phyloP scores from a whole-genome alignment of 2,113 vertebrate species.

The Heterotilapia buettikoferi region DNA sequence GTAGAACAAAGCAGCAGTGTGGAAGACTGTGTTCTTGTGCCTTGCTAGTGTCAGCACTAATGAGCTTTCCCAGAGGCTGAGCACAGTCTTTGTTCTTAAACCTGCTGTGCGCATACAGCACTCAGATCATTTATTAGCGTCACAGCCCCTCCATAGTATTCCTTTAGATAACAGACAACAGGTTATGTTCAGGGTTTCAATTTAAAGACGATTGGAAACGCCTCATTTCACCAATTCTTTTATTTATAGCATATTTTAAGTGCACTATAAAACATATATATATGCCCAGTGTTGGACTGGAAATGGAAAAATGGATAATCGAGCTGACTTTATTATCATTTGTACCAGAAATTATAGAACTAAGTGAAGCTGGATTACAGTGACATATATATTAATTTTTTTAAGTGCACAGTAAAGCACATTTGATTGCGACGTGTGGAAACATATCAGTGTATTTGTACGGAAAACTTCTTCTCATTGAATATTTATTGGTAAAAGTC shows the following conservation, averaged over 20 bases:
- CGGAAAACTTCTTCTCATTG: neutral
- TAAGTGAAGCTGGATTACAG: neutral
- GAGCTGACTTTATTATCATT: neutral
- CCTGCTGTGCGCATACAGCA: neutral
- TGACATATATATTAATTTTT: neutral
- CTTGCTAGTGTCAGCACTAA: neutral
- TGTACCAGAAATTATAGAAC: neutral
- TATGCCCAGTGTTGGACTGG: neutral
- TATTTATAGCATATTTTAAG: neutral
- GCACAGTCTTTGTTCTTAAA: neutral
- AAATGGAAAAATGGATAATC: neutral
- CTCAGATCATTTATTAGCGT: neutral
- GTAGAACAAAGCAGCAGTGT: neutral
- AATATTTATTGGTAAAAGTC: neutral
- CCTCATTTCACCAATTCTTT: neutral
- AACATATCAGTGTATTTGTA: neutral
- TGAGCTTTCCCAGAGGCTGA: neutral
- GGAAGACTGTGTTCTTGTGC: neutral
- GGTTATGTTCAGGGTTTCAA: neutral
- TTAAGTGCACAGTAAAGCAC: neutral
- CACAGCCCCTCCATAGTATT: neutral
- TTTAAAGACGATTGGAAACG: neutral
- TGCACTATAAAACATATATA: neutral
- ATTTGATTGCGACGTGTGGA: neutral
- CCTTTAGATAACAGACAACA: neutral